phyloP scores from a whole-genome alignment of 2,113 vertebrate species.

The Rissa tridactyla region DNA sequence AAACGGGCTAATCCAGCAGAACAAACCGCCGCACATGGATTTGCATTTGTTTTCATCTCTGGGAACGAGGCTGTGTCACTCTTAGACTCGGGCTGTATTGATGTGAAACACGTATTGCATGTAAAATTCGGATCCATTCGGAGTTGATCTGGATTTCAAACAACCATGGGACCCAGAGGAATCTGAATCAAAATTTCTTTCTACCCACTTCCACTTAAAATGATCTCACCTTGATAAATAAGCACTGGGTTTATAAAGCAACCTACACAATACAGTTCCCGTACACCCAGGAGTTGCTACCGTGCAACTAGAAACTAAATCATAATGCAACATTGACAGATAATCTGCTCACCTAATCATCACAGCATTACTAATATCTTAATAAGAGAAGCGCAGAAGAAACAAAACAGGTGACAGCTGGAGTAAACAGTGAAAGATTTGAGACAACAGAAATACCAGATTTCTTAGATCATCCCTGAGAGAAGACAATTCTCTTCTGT shows the following conservation, averaged over 20 bases:
- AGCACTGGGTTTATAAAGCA: not conserved
- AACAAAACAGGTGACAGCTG: not conserved
- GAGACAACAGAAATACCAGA: not conserved
- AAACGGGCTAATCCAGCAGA: not conserved
- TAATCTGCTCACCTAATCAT: not conserved
- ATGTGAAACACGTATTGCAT: not conserved
- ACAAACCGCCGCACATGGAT: not conserved
- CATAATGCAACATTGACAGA: not conserved
- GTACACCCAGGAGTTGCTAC: not conserved
- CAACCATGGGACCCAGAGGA: not conserved
- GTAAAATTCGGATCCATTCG: not conserved
- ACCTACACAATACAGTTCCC: not conserved
- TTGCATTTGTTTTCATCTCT: conserved; percentile 20
- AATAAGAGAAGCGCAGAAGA: not conserved
- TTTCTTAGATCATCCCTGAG: not conserved
- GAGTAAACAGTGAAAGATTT: not conserved
- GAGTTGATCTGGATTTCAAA: not conserved
- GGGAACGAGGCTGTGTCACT: not conserved
- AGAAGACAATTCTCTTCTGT: not conserved
- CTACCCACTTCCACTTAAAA: not conserved
- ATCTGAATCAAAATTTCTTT: not conserved
- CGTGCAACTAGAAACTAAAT: not conserved
- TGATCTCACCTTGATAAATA: not conserved
- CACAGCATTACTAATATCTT: not conserved
- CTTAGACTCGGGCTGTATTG: not conserved